Base-by-base conservation (phyloP, 2,113 vertebrate species). In the Glaucomys volans region DNA sequence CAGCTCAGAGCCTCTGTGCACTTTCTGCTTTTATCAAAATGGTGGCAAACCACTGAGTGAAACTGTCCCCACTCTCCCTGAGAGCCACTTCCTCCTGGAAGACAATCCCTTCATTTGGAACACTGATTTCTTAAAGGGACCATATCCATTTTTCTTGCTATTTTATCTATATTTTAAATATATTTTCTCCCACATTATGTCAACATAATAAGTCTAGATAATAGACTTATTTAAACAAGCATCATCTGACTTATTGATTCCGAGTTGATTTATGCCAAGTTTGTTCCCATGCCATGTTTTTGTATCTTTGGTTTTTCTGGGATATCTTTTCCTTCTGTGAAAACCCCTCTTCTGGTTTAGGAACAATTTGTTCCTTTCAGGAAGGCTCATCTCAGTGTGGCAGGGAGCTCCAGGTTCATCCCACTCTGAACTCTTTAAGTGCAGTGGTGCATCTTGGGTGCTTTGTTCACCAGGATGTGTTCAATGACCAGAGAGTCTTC, bases 1-100 rank as follows among this genome's bases (percentile, higher is more conserved):
- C 72, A 74, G 44, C 47, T 75, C 1, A 0, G 81, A 83, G 80
- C 20, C 84, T 80, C 94, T 67, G 80, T 44, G 67, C 24, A 77
- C 24, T 88, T 91, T 92, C 28, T 83, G 20, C 64, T 91, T 93
- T 91, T 94, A 93, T 91, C 82, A 93, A 90, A 90, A 93, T 79
- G 59, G 50, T 82, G 69, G 86, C 95, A 52, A 94, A 50, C 86
- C 4, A 66, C 83, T 94, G 67, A 37, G 30, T 24, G 81, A 77
- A 77, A 54, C 28, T 72, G 75, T 22, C 40, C 14, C 26, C 35
- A 20, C 10, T 8, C 59, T 69, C 44, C 24, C 50, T 40, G n/a
- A 79, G 57, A 74, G 32, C 28, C 2, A 17, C 30, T 40, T 44
- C 66, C 69, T 76, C 67, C 30, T 13, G 22, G 67, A 69, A 54